A percentile compares a stretch with the other conserved stretches of the same genome.
These are phyloP conservation scores for Strongylocentrotus purpuratus DNA, from an alignment of 35 echinoderm and acorn worm species.

Conservation along the genomic window DNA sequence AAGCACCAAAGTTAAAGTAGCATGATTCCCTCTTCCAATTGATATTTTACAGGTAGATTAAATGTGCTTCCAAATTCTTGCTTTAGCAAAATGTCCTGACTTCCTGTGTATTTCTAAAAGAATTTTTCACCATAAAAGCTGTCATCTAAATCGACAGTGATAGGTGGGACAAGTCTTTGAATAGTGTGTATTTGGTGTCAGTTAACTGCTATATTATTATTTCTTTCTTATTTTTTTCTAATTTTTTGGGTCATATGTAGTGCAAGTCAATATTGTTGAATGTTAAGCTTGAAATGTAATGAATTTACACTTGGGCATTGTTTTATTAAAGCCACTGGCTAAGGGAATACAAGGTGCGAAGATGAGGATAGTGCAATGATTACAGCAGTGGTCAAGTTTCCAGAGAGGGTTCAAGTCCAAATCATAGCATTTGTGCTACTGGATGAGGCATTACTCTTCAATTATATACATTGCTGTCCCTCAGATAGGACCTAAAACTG, in stretches of 20 bases:
- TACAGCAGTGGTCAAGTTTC: not conserved
- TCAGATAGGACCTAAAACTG: too few relatives aligned
- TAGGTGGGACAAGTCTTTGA: too few relatives aligned
- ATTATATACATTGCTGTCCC: too few relatives aligned
- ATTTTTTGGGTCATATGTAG: not conserved
- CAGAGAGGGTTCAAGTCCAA: not conserved
- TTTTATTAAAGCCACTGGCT: not conserved
- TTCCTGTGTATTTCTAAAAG: not conserved
- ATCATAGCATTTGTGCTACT: too few relatives aligned
- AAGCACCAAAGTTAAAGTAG: not conserved
- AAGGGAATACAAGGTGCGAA: not conserved
- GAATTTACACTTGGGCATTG: not conserved
- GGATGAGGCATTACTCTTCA: too few relatives aligned
- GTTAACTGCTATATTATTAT: too few relatives aligned
- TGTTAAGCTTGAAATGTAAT: not conserved
- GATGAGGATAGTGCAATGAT: not conserved
- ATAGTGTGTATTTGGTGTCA: too few relatives aligned
- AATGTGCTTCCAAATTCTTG: conserved; percentile 11
- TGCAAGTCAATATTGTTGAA: not conserved
- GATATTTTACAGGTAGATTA: not conserved
- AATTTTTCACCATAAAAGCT: not conserved
- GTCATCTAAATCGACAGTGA: too few relatives aligned
- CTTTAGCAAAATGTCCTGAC: not conserved
- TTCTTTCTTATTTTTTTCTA: too few relatives aligned
- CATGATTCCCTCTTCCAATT: not conserved